Conservation (phyloP, 2,797 vertebrate genomes). For the Coranthus polyacanthus region DNA sequence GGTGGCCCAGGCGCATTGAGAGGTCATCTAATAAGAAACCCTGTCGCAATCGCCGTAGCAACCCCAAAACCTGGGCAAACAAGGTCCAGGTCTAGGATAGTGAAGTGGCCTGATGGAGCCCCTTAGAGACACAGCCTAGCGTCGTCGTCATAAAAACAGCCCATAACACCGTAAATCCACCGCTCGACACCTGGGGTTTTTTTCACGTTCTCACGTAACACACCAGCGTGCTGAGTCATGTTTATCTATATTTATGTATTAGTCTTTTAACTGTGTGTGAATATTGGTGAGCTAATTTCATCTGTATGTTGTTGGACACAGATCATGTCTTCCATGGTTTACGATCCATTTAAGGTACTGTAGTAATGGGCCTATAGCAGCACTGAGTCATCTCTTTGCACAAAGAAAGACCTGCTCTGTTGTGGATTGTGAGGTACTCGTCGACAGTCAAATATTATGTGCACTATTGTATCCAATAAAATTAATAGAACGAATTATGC, state of each 20-base stretch:
- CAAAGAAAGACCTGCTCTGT: constrained; percentile 49
- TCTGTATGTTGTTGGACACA: constrained; percentile 61
- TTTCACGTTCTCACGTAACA: constrained; percentile 11
- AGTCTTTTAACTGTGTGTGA: constrained; percentile 61
- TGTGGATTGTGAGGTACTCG: constrained; percentile 42
- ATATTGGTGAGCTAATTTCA: constrained; percentile 38
- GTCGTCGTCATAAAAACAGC: constrained; percentile 56
- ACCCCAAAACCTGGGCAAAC: constrained; percentile 81
- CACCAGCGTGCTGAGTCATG: constrained; percentile 50
- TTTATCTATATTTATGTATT: constrained; percentile 59
- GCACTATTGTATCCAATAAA: constrained; percentile 65
- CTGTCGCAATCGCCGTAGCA: constrained; percentile 76
- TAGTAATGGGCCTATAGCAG: constrained; percentile 64
- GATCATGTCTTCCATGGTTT: constrained; percentile 60
- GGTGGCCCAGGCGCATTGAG: constrained; percentile 83
- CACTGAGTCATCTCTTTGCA: constrained; percentile 59
- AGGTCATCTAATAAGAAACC: constrained; percentile 79
- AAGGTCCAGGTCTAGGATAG: constrained; percentile 53
- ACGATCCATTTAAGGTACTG: constrained; percentile 60
- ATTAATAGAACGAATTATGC: constrained; percentile 38
- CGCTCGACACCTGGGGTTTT: constrained; percentile 54
- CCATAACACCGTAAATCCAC: constrained; percentile 70
- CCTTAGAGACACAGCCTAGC: constrained; percentile 46
- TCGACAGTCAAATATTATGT: constrained; percentile 44
- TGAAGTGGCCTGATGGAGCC: constrained; percentile 25